These are phyloP conservation scores for Labeo rohita DNA, from an alignment of 2,113 vertebrate genomes.

Conservation along the genomic window DNA sequence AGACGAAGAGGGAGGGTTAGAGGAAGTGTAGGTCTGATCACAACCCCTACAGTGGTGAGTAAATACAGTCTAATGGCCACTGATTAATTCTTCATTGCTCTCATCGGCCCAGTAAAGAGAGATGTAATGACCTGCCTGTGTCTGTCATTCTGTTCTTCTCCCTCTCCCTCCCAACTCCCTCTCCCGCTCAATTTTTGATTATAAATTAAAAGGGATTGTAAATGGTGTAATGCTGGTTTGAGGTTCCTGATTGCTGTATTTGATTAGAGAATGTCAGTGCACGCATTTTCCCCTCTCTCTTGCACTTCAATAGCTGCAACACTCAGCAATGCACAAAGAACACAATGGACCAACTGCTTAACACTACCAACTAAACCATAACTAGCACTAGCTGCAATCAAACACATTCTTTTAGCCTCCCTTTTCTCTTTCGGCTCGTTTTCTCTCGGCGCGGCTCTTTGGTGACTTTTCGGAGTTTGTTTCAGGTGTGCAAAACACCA, in stretches of 20 bases:
- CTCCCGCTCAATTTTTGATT: constrained; percentile 95
- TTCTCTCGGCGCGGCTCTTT: constrained; percentile 61
- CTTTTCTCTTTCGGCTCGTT: constrained; percentile 42
- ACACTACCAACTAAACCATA: constrained; percentile 60
- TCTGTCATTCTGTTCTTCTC: constrained; percentile 54
- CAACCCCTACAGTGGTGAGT: constrained; percentile 75
- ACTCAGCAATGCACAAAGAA: constrained; percentile 68
- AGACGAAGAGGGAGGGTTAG: constrained; percentile 46
- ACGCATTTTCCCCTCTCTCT: constrained; percentile 71
- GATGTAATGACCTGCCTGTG: constrained; percentile 89
- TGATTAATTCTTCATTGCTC: constrained; percentile 99
- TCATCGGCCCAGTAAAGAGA: constrained; percentile 94
- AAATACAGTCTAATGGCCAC: constrained; percentile 97
- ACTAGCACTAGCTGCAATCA: constrained; percentile 77
- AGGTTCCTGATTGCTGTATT: constrained; percentile 87
- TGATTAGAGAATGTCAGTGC: constrained; percentile 83
- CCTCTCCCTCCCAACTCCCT: constrained; percentile 74
- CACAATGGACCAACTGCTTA: constrained; percentile 73
- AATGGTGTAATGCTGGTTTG: constrained; percentile 93
- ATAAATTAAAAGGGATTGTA: constrained; percentile 94
- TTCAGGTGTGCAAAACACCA: constrained; percentile 68
- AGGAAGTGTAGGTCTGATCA: constrained; percentile 63
- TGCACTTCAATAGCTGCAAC: constrained; percentile 64
- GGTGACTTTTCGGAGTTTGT: constrained; percentile 63
- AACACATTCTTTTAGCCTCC: constrained; percentile 75